Percentiles rank a stretch among this genome's conserved stretches.
phyloP scores from a whole-genome alignment of 1,140 invertebrate species.

The Mylabris phalerata region DNA sequence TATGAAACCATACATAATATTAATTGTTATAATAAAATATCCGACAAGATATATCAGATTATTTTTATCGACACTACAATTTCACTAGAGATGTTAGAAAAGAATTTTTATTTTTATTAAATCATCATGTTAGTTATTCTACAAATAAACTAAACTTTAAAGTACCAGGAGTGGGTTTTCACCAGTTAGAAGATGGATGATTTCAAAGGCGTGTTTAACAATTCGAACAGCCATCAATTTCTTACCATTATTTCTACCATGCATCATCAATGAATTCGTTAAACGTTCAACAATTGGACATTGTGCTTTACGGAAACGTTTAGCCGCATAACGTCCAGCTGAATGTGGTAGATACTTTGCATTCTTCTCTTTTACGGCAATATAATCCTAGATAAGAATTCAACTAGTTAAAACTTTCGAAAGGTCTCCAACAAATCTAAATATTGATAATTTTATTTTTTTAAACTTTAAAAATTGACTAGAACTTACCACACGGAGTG shows the following conservation, averaged over 20 bases:
- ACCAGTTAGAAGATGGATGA: conserved; percentile 96
- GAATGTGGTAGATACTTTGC: conserved; percentile 98
- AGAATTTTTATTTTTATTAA: conserved; percentile 1
- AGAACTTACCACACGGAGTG: conserved; percentile 12
- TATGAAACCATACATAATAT: background rate
- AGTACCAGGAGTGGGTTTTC: conserved; percentile 78
- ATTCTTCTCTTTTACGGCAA: conserved; percentile 97
- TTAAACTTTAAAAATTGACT: background rate
- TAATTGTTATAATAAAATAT: background rate
- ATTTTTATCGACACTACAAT: background rate
- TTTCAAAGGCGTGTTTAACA: conserved; percentile 99
- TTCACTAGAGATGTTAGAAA: conserved; percentile 41
- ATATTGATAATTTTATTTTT: background rate
- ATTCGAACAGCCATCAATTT: conserved; percentile 98
- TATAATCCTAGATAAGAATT: conserved; percentile 79
- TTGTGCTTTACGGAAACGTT: conserved; percentile 97
- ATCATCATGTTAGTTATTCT: conserved; percentile 24
- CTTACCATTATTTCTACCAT: conserved; percentile 99
- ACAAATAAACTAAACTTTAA: conserved; percentile 14
- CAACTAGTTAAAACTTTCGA: background rate
- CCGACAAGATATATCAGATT: conserved; percentile 15
- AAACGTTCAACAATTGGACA: conserved; percentile 99
- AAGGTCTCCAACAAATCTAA: background rate
- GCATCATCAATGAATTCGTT: conserved; percentile 99
- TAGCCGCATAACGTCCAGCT: conserved; percentile 95